phyloP scores from a whole-genome alignment of 2,113 vertebrate genomes.

The Microcebus lehilahytsara region DNA sequence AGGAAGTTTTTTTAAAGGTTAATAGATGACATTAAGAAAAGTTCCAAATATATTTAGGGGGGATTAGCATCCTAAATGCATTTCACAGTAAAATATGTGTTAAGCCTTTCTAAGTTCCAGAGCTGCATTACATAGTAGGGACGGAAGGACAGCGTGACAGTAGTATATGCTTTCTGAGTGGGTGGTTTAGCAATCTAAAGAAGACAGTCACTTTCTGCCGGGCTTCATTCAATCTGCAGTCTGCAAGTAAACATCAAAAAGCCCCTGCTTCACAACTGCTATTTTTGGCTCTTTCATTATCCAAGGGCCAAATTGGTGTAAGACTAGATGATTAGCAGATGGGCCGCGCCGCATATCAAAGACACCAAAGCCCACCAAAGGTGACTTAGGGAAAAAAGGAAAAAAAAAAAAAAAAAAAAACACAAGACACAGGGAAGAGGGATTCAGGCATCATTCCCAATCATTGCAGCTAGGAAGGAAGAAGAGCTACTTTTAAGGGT shows the following conservation, averaged over 20 bases:
- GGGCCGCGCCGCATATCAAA: not conserved
- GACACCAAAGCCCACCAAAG: not conserved
- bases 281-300: slow-evolving; percentile 51
- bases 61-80: not conserved
- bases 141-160: not conserved
- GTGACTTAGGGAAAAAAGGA: not conserved
- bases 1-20: not conserved
- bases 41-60: not conserved
- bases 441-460: not conserved
- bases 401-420: not conserved
- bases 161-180: not conserved
- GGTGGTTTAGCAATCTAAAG: not conserved
- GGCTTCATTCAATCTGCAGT: not conserved
- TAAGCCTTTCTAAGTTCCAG: not conserved
- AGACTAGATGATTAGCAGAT: not conserved
- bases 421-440: not conserved
- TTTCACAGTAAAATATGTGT: not conserved
- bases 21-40: not conserved
- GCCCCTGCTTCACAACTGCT: not conserved
- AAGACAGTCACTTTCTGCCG: not conserved
- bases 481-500: slow-evolving; percentile 19
- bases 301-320: not conserved
- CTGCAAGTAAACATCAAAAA: slow-evolving; percentile 22
- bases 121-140: not conserved
- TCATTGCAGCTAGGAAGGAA: slow-evolving; percentile 20